These are phyloP conservation scores for Cynopterus sphinx DNA, from an alignment of 2,797 vertebrate genomes.

Conservation along the genomic window DNA sequence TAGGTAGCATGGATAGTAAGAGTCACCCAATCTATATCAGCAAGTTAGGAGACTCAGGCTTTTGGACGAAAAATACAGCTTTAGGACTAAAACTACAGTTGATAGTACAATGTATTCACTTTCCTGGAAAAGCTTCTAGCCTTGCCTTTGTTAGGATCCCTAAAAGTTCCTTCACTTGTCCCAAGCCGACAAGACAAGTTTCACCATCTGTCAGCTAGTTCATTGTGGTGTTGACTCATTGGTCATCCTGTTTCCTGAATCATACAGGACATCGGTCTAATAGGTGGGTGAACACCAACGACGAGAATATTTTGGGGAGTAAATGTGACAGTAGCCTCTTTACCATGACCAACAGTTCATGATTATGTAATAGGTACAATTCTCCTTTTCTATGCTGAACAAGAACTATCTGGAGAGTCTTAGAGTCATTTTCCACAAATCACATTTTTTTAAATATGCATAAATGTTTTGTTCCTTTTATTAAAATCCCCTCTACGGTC, in stretches of 20 bases:
- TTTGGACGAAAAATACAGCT: neutral
- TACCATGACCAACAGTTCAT: neutral
- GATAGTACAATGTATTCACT: neutral
- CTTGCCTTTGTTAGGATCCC: neutral
- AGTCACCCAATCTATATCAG: neutral
- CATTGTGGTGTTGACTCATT: fast-evolving
- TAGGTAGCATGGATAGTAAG: neutral
- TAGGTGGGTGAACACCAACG: neutral
- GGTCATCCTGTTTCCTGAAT: neutral
- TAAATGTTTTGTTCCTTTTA: neutral
- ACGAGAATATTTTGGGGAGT: neutral
- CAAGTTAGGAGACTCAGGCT: neutral
- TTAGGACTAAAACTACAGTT: neutral
- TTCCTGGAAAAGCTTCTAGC: neutral
- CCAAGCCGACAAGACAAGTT: neutral
- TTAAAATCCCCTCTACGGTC: neutral
- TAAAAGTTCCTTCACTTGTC: neutral
- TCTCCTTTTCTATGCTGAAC: neutral
- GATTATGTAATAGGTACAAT: neutral
- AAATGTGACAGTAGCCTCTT: neutral
- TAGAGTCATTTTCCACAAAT: neutral
- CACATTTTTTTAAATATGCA: neutral
- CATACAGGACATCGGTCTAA: neutral
- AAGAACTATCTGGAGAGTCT: neutral
- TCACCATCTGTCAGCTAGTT: neutral